These are phyloP conservation scores for Camarhynchus parvulus DNA, from an alignment of 2,113 vertebrate species.

Conservation along the genomic window DNA sequence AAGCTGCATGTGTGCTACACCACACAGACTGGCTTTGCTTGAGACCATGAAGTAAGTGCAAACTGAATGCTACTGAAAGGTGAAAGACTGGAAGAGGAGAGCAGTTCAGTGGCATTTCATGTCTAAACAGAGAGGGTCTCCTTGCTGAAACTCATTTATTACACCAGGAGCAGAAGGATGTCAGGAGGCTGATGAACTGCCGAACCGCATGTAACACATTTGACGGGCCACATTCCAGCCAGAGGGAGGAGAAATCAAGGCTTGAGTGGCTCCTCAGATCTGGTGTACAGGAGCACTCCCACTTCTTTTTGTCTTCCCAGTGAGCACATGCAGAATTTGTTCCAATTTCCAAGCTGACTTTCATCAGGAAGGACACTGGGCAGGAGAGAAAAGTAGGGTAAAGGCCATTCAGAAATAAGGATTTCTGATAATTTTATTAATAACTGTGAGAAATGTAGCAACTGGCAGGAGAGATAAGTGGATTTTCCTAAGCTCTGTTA, in stretches of 20 bases:
- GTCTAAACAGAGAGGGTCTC: background rate
- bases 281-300: background rate
- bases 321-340: background rate
- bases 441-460: slow-evolving; percentile 76
- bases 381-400: background rate
- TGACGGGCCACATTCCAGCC: background rate
- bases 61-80: background rate
- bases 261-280: background rate
- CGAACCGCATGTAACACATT: background rate
- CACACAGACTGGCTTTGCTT: background rate
- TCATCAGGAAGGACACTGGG: background rate
- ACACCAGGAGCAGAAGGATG: background rate
- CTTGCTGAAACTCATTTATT: background rate
- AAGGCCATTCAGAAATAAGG: slow-evolving; percentile 5
- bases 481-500: slow-evolving; percentile 60
- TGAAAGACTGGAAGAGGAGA: background rate
- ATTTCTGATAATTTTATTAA: slow-evolving; percentile 56
- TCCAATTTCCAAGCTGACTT: background rate
- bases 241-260: background rate
- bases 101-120: background rate
- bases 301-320: background rate
- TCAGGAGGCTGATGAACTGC: background rate
- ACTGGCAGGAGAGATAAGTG: slow-evolving; percentile 72
- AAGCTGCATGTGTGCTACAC: background rate
- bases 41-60: background rate